Conservation (phyloP, 2,888 invertebrate species). For the Microplitis deprimator region DNA sequence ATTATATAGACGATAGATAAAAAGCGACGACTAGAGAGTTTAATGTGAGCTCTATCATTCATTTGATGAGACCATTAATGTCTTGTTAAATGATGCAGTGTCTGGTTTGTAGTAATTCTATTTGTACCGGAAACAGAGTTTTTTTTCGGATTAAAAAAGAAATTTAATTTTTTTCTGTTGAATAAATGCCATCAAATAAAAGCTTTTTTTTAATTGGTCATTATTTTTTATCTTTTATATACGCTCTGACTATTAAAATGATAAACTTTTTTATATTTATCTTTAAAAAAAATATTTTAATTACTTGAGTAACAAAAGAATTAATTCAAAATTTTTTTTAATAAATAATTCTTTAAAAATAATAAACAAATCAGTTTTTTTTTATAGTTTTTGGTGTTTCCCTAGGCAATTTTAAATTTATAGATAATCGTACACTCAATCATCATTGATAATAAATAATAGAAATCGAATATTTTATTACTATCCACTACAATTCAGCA, state of each 20-base stretch:
- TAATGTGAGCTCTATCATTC: slow-evolving; percentile 18
- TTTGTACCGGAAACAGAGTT: neutral
- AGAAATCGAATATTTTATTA: neutral
- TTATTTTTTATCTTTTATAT: neutral
- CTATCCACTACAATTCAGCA: neutral
- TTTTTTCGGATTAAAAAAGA: neutral
- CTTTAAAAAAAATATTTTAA: too few species aligned
- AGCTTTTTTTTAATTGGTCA: neutral
- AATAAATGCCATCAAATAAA: neutral
- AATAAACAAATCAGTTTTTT: too few species aligned
- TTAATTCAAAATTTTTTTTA: too few species aligned
- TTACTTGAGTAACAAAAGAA: too few species aligned
- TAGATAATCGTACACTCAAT: too few species aligned
- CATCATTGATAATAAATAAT: too few species aligned
- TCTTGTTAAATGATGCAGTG: slow-evolving; percentile 22
- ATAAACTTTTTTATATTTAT: neutral
- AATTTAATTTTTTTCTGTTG: neutral
- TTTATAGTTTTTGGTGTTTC: too few species aligned
- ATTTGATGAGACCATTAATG: slow-evolving; percentile 36
- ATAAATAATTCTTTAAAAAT: too few species aligned
- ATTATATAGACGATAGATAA: neutral
- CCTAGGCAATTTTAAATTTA: too few species aligned
- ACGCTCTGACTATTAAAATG: neutral
- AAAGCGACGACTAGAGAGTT: neutral
- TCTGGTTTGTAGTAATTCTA: slow-evolving; percentile 15